A percentile compares a stretch with the other conserved stretches of the same genome.
Evolutionary conservation across 2,113 vertebrate species (phyloP).

Genomic region (Apus apus): DNA sequence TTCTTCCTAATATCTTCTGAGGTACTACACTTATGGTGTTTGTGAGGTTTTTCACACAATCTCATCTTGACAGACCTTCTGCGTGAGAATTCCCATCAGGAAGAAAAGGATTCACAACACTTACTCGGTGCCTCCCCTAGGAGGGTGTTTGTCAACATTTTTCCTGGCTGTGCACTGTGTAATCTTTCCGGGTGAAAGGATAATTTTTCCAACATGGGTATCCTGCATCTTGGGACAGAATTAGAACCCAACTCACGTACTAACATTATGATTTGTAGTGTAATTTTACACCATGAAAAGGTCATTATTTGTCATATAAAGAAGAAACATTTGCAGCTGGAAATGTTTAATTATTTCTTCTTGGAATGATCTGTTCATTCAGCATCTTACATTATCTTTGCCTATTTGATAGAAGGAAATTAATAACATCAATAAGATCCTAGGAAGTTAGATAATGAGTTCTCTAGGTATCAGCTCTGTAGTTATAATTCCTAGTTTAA

Average conservation of each 20-base stretch:
- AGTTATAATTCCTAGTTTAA: not conserved
- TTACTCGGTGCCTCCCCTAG: not conserved
- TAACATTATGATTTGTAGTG: not conserved
- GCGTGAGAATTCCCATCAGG: not conserved
- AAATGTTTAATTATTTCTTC: conserved; percentile 1
- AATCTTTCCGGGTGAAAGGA: not conserved
- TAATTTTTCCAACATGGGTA: not conserved
- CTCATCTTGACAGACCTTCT: not conserved
- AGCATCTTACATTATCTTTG: not conserved
- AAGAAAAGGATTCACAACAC: not conserved
- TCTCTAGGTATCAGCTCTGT: not conserved
- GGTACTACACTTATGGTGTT: not conserved
- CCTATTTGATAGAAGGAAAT: not conserved
- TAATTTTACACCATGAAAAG: not conserved
- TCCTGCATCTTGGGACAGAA: not conserved
- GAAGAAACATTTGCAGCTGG: not conserved
- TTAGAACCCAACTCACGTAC: not conserved
- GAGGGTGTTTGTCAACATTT: not conserved
- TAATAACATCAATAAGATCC: not conserved
- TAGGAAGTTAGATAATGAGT: not conserved
- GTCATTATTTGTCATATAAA: not conserved
- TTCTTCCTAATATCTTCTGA: not conserved
- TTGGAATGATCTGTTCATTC: not conserved
- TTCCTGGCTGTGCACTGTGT: not conserved
- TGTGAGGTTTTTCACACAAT: not conserved